A percentile compares a stretch with the other conserved stretches of the same genome.
These are phyloP conservation scores for Platorchestia sp. DNA, from an alignment of 1,140 invertebrate genomes.

Conservation along the genomic window DNA sequence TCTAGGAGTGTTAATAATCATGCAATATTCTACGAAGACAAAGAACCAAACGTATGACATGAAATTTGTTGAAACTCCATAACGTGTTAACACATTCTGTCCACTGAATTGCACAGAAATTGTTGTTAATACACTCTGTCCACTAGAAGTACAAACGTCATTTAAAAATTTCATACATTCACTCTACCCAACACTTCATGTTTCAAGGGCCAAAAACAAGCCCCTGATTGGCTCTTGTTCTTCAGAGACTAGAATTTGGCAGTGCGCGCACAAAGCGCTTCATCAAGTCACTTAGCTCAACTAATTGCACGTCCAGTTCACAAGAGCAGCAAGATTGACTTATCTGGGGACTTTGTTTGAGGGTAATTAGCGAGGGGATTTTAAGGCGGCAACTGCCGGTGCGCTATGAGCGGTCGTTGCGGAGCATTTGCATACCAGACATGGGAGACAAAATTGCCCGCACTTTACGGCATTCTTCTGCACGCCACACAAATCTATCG, in stretches of 20 bases:
- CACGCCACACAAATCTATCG: background rate
- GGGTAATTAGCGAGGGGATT: slow-evolving; percentile 31
- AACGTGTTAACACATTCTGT: no score
- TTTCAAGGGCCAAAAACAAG: background rate
- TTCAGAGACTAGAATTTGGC: background rate
- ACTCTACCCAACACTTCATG: background rate
- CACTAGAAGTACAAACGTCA: background rate
- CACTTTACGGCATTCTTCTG: background rate
- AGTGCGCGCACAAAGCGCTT: background rate
- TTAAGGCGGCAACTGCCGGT: background rate
- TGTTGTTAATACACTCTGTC: background rate
- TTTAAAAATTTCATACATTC: background rate
- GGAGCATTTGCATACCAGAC: slow-evolving; percentile 37
- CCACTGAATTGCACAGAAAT: no score
- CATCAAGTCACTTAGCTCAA: background rate
- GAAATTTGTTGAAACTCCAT: no score
- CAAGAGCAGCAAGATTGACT: slow-evolving; percentile 41
- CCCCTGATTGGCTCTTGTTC: background rate
- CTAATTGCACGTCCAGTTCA: slow-evolving; percentile 21
- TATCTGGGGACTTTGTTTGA: slow-evolving; percentile 22
- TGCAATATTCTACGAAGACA: no score
- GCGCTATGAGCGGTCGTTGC: slow-evolving; percentile 21
- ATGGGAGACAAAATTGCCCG: background rate
- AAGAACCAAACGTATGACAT: no score
- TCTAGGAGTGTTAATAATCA: no score